Evolutionary conservation across 2,888 invertebrate genomes (phyloP).

Genomic region (Helleia helle): DNA sequence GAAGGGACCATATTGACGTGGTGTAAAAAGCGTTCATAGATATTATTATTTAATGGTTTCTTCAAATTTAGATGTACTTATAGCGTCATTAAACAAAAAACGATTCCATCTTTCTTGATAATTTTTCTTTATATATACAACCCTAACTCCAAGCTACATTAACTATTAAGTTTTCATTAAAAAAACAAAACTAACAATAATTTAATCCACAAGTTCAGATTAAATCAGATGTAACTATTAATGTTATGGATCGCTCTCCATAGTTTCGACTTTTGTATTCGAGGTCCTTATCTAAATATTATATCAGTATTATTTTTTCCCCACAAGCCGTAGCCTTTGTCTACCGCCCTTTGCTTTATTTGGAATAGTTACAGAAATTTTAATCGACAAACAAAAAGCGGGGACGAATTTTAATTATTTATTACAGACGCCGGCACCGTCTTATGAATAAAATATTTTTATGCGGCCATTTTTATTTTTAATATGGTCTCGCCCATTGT

Average conservation of each 20-base stretch:
- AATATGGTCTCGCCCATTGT: constrained; percentile 13
- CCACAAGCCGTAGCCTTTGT: constrained; percentile 40
- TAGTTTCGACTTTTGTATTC: constrained; percentile 18
- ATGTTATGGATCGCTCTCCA: background rate
- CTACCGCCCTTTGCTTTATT: constrained; percentile 38
- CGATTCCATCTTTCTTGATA: no score
- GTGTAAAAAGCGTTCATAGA: no score
- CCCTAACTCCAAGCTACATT: no score
- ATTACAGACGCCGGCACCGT: constrained; percentile 27
- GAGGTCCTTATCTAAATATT: constrained; percentile 24
- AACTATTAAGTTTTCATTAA: no score
- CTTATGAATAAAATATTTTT: constrained; percentile 30
- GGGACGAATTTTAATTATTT: constrained; percentile 33
- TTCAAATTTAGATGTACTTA: no score
- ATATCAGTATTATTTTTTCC: constrained; percentile 30
- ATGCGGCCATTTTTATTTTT: constrained; percentile 18
- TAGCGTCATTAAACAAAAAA: no score
- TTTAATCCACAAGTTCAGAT: no score
- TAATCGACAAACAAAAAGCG: constrained; percentile 35
- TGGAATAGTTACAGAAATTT: constrained; percentile 37
- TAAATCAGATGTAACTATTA: no score
- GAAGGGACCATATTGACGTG: no score
- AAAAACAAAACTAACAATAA: no score
- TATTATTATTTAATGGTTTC: no score
- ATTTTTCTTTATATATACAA: no score